Conservation (phyloP, 2,888 invertebrate genomes). For the Drosophila niveifrons region DNA sequence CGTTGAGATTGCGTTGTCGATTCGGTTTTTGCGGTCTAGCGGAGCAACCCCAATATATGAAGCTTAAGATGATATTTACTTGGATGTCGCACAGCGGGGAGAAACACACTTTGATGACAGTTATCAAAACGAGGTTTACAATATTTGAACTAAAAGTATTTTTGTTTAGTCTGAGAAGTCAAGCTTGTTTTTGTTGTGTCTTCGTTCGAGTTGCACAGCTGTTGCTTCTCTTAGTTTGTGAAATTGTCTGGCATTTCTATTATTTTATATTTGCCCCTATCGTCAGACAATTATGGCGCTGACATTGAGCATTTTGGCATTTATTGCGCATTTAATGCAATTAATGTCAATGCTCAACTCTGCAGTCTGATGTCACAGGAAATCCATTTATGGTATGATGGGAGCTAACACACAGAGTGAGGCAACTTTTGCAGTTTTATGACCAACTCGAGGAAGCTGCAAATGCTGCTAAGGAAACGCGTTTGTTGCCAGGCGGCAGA, state of each 20-base stretch:
- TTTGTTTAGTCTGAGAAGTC: not conserved
- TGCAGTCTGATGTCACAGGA: conserved; percentile 37
- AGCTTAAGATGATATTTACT: not conserved
- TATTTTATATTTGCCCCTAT: conserved; percentile 7
- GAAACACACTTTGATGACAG: not conserved
- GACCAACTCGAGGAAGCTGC: conserved; percentile 46
- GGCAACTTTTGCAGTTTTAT: conserved; percentile 48
- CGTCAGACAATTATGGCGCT: conserved; percentile 36
- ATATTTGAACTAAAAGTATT: conserved; percentile 9
- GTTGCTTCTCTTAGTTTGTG: not conserved
- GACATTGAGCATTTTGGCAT: conserved; percentile 39
- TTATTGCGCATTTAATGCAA: conserved; percentile 59
- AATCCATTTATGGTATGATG: conserved; percentile 50
- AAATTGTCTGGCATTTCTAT: conserved; percentile 13
- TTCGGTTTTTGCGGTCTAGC: conserved; percentile 61
- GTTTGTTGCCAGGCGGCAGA: conserved; percentile 53
- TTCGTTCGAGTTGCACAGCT: not conserved
- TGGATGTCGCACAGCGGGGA: conserved; percentile 3
- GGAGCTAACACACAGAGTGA: conserved; percentile 29
- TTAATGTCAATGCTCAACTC: conserved; percentile 42
- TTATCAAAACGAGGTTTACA: not conserved
- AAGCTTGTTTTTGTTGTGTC: not conserved
- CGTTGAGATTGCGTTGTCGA: conserved; percentile 50
- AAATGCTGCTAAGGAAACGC: conserved; percentile 48
- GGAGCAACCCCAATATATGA: conserved; percentile 13